These are phyloP conservation scores for Volucella inflata DNA, from an alignment of 2,888 invertebrate genomes.

Conservation along the genomic window DNA sequence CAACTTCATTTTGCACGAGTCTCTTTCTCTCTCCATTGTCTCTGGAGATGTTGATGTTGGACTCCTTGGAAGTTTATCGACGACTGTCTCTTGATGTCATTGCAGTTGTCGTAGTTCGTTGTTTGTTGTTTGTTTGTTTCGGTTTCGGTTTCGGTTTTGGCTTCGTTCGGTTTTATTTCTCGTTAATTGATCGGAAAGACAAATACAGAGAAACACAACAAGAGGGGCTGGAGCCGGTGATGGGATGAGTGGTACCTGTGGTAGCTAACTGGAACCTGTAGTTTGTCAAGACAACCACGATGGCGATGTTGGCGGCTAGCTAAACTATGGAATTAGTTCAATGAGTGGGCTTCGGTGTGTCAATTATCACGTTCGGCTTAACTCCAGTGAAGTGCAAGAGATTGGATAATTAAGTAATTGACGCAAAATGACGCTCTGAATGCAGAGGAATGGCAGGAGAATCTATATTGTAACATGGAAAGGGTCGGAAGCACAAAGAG, in stretches of 20 bases:
- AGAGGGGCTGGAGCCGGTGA: neutral
- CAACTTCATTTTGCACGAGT: constrained; percentile 68
- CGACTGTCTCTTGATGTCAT: constrained; percentile 51
- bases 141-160: constrained; percentile 52
- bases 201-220: constrained; percentile 15
- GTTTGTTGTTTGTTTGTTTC: constrained; percentile 42
- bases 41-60: constrained; percentile 31
- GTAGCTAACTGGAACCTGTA: constrained; percentile 26
- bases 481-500: neutral
- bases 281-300: constrained; percentile 8
- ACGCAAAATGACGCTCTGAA: constrained; percentile 11
- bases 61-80: constrained; percentile 42
- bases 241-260: neutral
- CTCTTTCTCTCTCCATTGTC: constrained; percentile 50
- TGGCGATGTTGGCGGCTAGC: constrained; percentile 21
- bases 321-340: constrained; percentile 71
- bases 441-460: constrained; percentile 29
- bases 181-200: constrained; percentile 65
- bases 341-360: constrained; percentile 68
- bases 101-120: constrained; percentile 24
- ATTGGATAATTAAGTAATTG: constrained; percentile 71
- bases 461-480: constrained; percentile 22
- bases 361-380: constrained; percentile 67
- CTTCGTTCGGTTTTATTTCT: constrained; percentile 62
- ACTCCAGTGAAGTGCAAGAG: constrained; percentile 15